Base-by-base conservation (phyloP, 2,888 invertebrate genomes). In the Arrhopalites spinosus region DNA sequence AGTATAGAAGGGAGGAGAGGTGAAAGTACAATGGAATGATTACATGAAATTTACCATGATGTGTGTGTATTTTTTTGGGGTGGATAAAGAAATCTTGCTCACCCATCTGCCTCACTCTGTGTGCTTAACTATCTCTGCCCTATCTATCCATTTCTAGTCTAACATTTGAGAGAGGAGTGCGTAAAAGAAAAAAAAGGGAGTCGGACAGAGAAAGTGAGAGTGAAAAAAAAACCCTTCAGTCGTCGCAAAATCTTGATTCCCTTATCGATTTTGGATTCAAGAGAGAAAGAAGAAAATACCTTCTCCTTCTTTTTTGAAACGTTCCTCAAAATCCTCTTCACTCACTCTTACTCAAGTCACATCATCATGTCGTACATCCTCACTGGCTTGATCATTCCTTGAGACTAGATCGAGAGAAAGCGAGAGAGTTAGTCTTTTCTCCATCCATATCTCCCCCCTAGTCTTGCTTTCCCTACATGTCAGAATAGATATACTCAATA, bases 321-420 rank as follows among this genome's bases (percentile, higher is more conserved):
- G n/a, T 29, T 64, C 36, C 11, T 25, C 29, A n/a, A 45, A 43
- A 45, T 59, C 23, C 70, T 20, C 29, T 61, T 61, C 66, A 20
- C 73, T 67, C 73, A 36, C 64, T 73, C 66, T 45, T 47, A 66
- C 73, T 64, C 66, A 66, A 66, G 53, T 73, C 73, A 73, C 73
- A 73, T 73, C 36, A 36, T 36, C 36, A 36, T 36, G 36, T 36
- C 36, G 36, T 36, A 7, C 36, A 7, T 36, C 36, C 36, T 36
- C 36, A 7, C 5, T 36, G 36, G 3, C 36, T 36, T 36, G 36
- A 36, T 36, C 36, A 36, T 36, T 36, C 5, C 36, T 36, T 11
- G 36, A 8, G 23, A n/a, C n/a, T n/a, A n/a, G 63, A 63, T 36
- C 13, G 64, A n/a, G 17, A 64, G 36, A 64, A 36, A 64, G 7